A percentile compares a stretch with the other conserved stretches of the same genome.
These are phyloP conservation scores for Cephus sareptanus DNA, from an alignment of 2,888 invertebrate genomes.

Conservation along the genomic window DNA sequence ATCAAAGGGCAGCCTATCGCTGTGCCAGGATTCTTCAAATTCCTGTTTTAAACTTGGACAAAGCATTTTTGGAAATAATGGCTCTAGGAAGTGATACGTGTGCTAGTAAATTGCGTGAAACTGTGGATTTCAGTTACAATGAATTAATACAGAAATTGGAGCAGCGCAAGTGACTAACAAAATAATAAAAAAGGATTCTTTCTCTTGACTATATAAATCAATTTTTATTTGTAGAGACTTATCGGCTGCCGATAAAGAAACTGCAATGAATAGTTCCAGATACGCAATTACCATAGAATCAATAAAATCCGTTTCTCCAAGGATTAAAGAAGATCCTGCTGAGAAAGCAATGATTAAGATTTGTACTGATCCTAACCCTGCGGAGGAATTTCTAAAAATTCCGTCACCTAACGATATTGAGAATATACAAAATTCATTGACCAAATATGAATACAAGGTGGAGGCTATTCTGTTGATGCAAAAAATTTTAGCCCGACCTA, in stretches of 20 bases:
- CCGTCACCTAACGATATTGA: slow-evolving; percentile 33
- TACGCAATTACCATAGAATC: neutral
- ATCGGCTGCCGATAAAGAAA: neutral
- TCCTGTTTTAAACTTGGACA: slow-evolving; percentile 43
- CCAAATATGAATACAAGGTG: slow-evolving; percentile 48
- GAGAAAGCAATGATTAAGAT: slow-evolving; percentile 2
- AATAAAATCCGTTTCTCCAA: neutral
- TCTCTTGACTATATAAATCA: neutral
- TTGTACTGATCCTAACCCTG: slow-evolving; percentile 20
- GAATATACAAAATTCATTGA: slow-evolving; percentile 37
- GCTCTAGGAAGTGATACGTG: slow-evolving; percentile 31
- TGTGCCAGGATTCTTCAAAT: slow-evolving; percentile 48
- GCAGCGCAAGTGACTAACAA: slow-evolving; percentile 8
- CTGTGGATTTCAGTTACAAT: slow-evolving; percentile 42
- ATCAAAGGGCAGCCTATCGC: slow-evolving; percentile 69
- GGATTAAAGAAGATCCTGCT: neutral
- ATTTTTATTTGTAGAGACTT: neutral
- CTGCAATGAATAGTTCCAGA: neutral
- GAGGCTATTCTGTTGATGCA: slow-evolving; percentile 32
- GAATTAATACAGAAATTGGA: slow-evolving; percentile 24
- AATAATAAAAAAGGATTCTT: neutral
- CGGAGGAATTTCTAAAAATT: slow-evolving; percentile 30
- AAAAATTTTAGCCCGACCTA: slow-evolving; percentile 17
- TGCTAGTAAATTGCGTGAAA: slow-evolving; percentile 38
- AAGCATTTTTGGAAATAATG: slow-evolving; percentile 42